Conservation (phyloP, 2,797 vertebrate species). For the Esox lucius region DNA sequence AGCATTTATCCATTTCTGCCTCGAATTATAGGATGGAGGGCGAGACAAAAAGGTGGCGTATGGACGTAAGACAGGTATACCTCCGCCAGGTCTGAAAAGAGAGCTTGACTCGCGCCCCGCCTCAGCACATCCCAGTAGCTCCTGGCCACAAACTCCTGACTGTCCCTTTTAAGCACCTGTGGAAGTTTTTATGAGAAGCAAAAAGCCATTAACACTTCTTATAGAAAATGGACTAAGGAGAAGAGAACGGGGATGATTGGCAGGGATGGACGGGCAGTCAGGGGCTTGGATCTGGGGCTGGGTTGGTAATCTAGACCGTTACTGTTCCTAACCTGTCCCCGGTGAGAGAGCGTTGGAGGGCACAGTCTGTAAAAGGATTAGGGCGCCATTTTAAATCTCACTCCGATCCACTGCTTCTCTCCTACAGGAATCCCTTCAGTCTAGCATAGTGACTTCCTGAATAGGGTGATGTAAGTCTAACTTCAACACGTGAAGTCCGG, state of each 20-base stretch:
- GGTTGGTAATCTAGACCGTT: too few species aligned
- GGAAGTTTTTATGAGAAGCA: slow-evolving; percentile 45
- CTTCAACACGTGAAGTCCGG: too few species aligned
- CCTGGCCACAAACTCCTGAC: slow-evolving; percentile 88
- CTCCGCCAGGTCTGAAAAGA: slow-evolving; percentile 98
- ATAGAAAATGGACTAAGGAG: slow-evolving; percentile 8
- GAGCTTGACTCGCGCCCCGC: slow-evolving; percentile 93
- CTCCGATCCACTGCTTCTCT: not conserved
- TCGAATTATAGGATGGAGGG: slow-evolving; percentile 32
- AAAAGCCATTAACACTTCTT: slow-evolving; percentile 25
- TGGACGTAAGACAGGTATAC: slow-evolving; percentile 80
- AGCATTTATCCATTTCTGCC: not conserved
- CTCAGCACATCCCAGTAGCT: slow-evolving; percentile 99
- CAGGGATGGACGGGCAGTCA: not conserved
- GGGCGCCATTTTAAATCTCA: too few species aligned
- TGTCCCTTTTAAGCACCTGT: slow-evolving; percentile 94
- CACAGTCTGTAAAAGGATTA: too few species aligned
- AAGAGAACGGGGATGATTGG: not conserved
- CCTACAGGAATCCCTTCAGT: too few species aligned
- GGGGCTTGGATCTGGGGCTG: too few species aligned
- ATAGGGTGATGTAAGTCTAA: too few species aligned
- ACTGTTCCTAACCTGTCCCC: too few species aligned
- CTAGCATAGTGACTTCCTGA: too few species aligned
- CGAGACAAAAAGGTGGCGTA: slow-evolving; percentile 18
- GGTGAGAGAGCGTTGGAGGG: too few species aligned